Evolutionary conservation across 2,888 invertebrate species (phyloP), one percentile per base, ranked within the genome.

Genomic region (Sepiola atlantica): DNA sequence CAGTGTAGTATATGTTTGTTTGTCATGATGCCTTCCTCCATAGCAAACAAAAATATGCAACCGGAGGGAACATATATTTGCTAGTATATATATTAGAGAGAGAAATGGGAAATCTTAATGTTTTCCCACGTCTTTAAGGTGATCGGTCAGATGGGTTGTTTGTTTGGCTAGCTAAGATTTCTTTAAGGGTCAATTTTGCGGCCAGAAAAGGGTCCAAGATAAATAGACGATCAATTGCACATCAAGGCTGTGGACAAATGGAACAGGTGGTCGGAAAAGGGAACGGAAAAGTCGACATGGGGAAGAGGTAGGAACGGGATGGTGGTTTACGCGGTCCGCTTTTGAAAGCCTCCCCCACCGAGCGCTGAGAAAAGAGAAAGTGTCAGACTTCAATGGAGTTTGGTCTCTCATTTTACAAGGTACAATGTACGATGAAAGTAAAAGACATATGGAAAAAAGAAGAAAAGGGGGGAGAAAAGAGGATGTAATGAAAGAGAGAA

Each of bases 131-230:
- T 32, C n/a, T 77, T n/a, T n/a, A n/a, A n/a, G n/a, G 77, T 77
- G n/a, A 77, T 18, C 77, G n/a, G 77, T 77, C 77, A 77, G n/a
- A 77, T 77, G n/a, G n/a, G 16, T 77, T 77, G 77, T 77, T 77
- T 77, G 77, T 77, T 77, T 77, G n/a, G 77, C 1, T 16, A 77
- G n/a, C n/a, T 77, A 77, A 77, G 14, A 77, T 77, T 77, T 77
- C 77, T 16, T 77, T n/a, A 77, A 77, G 45, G 77, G 77, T 77
- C 77, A 77, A 77, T n/a, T 77, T 32, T 77, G n/a, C n/a, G 77
- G 77, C 77, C n/a, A 77, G n/a, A 77, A 77, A 77, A 77, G 77
- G 45, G 77, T 77, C 77, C n/a, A 77, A 77, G 77, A 77, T 77
- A 77, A 77, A 77, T 77, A 77, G 77, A 77, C n/a, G 77, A 77